Evolutionary conservation across 2,797 vertebrate genomes (phyloP).

Genomic region (Danio jaintianensis): DNA sequence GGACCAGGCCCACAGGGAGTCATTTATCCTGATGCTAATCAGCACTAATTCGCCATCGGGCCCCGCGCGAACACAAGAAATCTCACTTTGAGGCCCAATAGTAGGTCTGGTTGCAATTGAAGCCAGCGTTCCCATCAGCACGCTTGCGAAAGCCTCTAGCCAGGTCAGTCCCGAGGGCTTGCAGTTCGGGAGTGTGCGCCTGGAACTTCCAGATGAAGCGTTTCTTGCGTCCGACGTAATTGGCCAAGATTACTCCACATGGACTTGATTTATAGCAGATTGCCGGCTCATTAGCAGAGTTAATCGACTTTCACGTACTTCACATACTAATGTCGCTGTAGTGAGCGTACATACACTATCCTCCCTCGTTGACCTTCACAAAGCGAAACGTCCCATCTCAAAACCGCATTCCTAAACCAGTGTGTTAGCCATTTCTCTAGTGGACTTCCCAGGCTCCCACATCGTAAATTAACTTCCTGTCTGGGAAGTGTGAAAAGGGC

Average conservation of each 20-base stretch:
- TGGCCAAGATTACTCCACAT: conserved; percentile 78
- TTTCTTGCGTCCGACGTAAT: conserved; percentile 74
- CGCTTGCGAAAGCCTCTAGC: conserved; percentile 32
- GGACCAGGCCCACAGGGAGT: conserved; percentile 4
- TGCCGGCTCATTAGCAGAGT: conserved; percentile 79
- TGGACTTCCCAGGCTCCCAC: conserved; percentile 66
- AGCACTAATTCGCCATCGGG: conserved; percentile 68
- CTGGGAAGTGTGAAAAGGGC: conserved; percentile 38
- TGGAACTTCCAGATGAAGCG: conserved; percentile 65
- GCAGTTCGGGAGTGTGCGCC: conserved; percentile 48
- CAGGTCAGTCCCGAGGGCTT: conserved; percentile 40
- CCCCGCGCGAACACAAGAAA: conserved; percentile 73
- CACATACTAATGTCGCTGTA: not conserved
- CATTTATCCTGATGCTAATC: conserved; percentile 66
- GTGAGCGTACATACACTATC: conserved; percentile 33
- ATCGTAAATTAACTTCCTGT: conserved; percentile 72
- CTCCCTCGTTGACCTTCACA: conserved; percentile 67
- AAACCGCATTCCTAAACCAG: conserved; percentile 62
- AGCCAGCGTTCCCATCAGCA: conserved; percentile 71
- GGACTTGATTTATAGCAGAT: conserved; percentile 83
- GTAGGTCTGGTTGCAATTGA: conserved; percentile 80
- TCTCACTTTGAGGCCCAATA: conserved; percentile 62
- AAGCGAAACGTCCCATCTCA: conserved; percentile 67
- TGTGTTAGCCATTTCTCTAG: conserved; percentile 62
- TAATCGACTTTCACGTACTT: conserved; percentile 72